Evolutionary conservation across 2,113 vertebrate genomes (phyloP).

Genomic region (Callopanchax toddi): DNA sequence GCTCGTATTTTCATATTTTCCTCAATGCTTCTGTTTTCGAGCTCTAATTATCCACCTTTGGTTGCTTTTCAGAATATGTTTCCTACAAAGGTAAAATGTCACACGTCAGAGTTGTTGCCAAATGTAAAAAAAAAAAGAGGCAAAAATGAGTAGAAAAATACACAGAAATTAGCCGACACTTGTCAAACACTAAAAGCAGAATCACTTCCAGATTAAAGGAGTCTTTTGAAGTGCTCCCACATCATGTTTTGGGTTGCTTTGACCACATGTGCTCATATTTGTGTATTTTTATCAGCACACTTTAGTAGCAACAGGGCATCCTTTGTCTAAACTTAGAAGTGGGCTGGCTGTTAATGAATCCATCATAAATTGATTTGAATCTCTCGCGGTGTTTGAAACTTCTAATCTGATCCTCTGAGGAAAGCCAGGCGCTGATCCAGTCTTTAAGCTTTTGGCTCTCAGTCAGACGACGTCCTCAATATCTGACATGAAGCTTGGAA

Average conservation of each 20-base stretch:
- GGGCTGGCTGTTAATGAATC: constrained; percentile 58
- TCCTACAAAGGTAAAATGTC: constrained; percentile 28
- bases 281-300: constrained; percentile 12
- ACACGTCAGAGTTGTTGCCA: constrained; percentile 23
- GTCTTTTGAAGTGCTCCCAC: constrained; percentile 50
- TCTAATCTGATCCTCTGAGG: constrained; percentile 41
- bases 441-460: constrained; percentile 38
- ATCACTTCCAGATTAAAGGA: constrained; percentile 55
- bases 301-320: constrained; percentile 40
- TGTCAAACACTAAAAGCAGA: constrained; percentile 52
- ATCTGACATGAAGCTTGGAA: constrained; percentile 35
- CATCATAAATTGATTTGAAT: constrained; percentile 59
- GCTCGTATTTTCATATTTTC: constrained; percentile 41
- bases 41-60: not conserved
- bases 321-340: constrained; percentile 59
- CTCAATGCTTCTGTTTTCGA: constrained; percentile 41
- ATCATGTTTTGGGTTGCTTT: constrained; percentile 65
- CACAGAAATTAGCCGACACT: constrained; percentile 45
- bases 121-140: constrained; percentile 26
- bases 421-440: constrained; percentile 29
- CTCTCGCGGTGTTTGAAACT: constrained; percentile 33
- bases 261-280: constrained; percentile 29
- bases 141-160: constrained; percentile 38
- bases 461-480: constrained; percentile 38
- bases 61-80: constrained; percentile 27